Percentiles rank a stretch among this genome's conserved stretches.
These are phyloP conservation scores for Nansenia antarctica DNA, from an alignment of 2,113 vertebrate genomes.

Conservation along the genomic window DNA sequence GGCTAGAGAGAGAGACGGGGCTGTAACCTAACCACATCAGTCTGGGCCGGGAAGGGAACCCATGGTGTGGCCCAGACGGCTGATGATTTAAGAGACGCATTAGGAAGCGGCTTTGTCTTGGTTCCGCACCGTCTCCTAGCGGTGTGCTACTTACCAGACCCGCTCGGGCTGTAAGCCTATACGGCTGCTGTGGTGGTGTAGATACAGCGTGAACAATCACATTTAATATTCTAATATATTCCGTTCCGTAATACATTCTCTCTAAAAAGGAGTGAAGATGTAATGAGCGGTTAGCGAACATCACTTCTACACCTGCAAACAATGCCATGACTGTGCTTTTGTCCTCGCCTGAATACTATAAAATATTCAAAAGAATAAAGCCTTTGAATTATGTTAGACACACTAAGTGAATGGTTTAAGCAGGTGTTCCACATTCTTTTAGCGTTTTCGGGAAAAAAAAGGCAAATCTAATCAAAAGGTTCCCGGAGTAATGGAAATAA, in stretches of 20 bases:
- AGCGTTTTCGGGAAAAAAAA: slow-evolving; percentile 41
- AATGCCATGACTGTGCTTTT: background rate
- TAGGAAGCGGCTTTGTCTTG: slow-evolving; percentile 47
- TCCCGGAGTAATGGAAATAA: slow-evolving; percentile 43
- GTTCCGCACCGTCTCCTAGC: slow-evolving; percentile 27
- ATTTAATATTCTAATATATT: background rate
- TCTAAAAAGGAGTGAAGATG: background rate
- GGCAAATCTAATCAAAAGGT: slow-evolving; percentile 27
- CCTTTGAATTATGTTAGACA: no score
- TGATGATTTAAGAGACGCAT: slow-evolving; percentile 56
- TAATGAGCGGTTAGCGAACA: background rate
- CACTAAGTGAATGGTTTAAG: slow-evolving; percentile 58
- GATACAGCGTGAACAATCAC: background rate
- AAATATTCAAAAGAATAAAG: slow-evolving; percentile 43
- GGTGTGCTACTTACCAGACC: background rate
- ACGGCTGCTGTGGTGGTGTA: slow-evolving; percentile 9
- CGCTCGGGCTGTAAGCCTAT: slow-evolving; percentile 11
- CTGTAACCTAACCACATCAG: slow-evolving; percentile 63
- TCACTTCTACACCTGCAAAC: slow-evolving; percentile 48
- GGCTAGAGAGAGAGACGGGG: slow-evolving; percentile 44
- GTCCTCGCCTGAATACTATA: background rate
- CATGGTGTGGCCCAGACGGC: slow-evolving; percentile 40
- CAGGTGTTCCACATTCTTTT: slow-evolving; percentile 53
- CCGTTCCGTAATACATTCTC: no score
- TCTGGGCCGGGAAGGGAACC: slow-evolving; percentile 66